phyloP scores from a whole-genome alignment of 2,888 invertebrate species.

The Drosophila trichaetosa region DNA sequence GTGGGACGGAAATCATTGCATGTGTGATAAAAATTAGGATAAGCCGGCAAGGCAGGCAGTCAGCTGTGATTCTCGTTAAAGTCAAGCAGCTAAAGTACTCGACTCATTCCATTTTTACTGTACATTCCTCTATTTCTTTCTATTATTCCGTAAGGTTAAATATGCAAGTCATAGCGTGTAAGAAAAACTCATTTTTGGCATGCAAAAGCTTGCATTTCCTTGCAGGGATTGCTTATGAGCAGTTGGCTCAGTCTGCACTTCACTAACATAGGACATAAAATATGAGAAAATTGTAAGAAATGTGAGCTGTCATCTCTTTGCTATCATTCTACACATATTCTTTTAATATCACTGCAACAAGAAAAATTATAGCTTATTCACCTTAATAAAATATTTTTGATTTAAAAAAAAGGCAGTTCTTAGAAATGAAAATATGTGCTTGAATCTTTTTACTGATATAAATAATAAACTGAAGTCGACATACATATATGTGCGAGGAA shows the following conservation, averaged over 20 bases:
- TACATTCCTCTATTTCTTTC: background rate
- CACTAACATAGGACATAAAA: background rate
- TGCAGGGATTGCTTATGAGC: constrained; percentile 36
- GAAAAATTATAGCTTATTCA: background rate
- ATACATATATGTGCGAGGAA: background rate
- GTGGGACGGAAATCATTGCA: constrained; percentile 51
- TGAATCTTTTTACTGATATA: background rate
- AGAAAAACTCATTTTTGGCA: constrained; percentile 31
- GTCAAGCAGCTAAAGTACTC: constrained; percentile 50
- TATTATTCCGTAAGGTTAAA: constrained; percentile 20
- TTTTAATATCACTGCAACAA: too few species aligned
- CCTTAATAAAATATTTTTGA: background rate
- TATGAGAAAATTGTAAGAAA: background rate
- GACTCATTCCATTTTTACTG: constrained; percentile 19
- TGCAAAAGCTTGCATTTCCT: constrained; percentile 41
- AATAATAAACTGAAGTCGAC: background rate
- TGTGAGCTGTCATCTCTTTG: background rate
- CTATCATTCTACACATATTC: background rate
- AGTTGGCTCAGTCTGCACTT: constrained; percentile 4
- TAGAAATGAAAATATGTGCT: background rate
- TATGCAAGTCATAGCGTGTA: constrained; percentile 31
- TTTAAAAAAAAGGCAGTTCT: background rate
- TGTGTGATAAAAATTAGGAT: constrained; percentile 66
- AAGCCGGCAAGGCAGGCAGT: constrained; percentile 44
- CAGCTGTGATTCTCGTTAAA: constrained; percentile 49